Percentiles rank a stretch among this genome's conserved stretches.
These are phyloP conservation scores for Radopholus similis DNA, from an alignment of 1,140 invertebrate genomes.

Conservation along the genomic window DNA sequence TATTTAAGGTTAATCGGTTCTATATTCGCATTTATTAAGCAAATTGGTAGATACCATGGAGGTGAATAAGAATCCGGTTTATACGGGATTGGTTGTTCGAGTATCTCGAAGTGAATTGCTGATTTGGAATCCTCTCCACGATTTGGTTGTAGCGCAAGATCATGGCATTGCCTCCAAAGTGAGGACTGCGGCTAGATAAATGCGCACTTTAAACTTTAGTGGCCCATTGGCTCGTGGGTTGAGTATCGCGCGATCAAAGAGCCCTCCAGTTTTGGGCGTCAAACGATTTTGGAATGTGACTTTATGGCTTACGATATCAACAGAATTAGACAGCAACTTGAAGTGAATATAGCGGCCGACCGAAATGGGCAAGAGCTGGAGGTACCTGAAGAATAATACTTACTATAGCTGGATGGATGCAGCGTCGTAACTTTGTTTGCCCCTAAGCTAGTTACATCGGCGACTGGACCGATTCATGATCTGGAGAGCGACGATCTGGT, in stretches of 20 bases:
- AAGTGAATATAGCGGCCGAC: no score
- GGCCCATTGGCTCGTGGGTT: constrained; percentile 7
- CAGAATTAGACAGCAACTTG: no score
- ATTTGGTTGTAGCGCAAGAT: constrained; percentile 9
- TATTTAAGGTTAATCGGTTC: not conserved
- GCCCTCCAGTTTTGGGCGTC: not conserved
- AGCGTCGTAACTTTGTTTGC: no score
- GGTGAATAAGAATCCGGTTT: no score
- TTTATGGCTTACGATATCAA: no score
- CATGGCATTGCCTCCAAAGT: not conserved
- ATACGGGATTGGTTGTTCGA: constrained; percentile 8
- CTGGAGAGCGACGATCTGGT: not conserved
- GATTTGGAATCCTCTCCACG: not conserved
- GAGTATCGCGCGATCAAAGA: constrained; percentile 9
- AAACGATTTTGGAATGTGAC: no score
- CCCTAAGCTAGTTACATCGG: no score
- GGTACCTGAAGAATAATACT: no score
- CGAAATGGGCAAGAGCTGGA: no score
- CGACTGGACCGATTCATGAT: no score
- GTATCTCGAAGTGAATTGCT: not conserved
- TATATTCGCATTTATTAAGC: not conserved
- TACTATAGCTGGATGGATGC: no score
- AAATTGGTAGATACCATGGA: not conserved
- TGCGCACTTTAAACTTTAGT: not conserved
- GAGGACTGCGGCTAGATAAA: not conserved